Conservation (phyloP, 2,113 vertebrate species). For the Rallus limicola region DNA sequence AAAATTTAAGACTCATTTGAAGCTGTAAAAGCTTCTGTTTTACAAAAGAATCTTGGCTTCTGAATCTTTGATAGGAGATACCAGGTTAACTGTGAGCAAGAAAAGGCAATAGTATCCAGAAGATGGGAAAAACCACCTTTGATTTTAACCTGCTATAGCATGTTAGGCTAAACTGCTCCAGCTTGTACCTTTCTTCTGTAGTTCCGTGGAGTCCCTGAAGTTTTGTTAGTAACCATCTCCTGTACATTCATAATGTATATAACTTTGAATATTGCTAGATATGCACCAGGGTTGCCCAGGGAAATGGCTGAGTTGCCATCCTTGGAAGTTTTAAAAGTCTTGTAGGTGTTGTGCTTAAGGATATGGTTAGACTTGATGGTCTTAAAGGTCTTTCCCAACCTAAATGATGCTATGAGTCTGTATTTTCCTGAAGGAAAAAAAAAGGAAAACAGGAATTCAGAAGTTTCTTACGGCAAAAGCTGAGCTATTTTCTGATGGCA, state of each 20-base stretch:
- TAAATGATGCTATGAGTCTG: no score
- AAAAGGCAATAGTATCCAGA: neutral
- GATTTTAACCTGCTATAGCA: neutral
- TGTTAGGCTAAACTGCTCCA: neutral
- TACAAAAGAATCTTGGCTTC: neutral
- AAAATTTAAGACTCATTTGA: neutral
- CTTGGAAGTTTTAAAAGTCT: no score
- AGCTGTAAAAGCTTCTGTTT: neutral
- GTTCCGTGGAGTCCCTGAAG: neutral
- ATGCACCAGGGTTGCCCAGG: no score
- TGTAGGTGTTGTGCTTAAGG: no score
- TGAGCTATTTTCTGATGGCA: neutral
- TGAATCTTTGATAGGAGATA: neutral
- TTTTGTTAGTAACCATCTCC: neutral
- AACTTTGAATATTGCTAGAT: neutral
- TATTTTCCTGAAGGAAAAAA: neutral
- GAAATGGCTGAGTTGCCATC: no score
- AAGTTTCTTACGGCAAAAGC: neutral
- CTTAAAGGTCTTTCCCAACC: no score
- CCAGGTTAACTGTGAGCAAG: neutral
- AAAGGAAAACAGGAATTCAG: neutral
- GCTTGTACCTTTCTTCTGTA: neutral
- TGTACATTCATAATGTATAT: neutral
- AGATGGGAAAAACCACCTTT: neutral
- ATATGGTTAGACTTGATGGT: no score